phyloP scores from a whole-genome alignment of 2,888 invertebrate species.

The Drosophila tanythrix region DNA sequence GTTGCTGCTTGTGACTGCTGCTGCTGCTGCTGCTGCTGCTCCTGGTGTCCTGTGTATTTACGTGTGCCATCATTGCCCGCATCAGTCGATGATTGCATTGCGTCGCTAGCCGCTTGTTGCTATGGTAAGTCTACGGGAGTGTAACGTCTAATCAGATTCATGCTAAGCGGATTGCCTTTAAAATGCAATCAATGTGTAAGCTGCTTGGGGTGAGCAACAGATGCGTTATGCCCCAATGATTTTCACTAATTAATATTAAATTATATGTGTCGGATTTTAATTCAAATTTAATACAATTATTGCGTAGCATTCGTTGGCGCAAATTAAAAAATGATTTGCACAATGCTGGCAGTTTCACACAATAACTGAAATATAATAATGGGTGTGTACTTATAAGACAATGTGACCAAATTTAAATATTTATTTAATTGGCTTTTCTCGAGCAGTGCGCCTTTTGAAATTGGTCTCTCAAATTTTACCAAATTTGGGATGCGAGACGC shows the following conservation, averaged over 20 bases:
- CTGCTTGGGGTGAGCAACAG: conserved; percentile 31
- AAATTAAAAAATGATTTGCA: conserved; percentile 32
- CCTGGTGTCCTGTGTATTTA: conserved; percentile 55
- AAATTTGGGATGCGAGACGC: conserved; percentile 19
- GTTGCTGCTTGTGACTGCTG: conserved; percentile 37
- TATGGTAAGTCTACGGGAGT: conserved; percentile 39
- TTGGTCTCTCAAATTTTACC: conserved; percentile 25
- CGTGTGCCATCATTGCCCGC: conserved; percentile 82
- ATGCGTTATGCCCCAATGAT: conserved; percentile 54
- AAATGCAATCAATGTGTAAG: conserved; percentile 72
- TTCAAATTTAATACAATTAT: conserved; percentile 43
- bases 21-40: conserved; percentile 41
- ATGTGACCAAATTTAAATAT: conserved; percentile 68
- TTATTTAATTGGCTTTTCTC: conserved; percentile 64
- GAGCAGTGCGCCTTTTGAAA: conserved; percentile 15
- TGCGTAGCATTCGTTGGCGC: conserved; percentile 14
- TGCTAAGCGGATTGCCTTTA: conserved; percentile 71
- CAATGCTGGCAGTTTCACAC: conserved; percentile 50
- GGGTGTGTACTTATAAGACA: conserved; percentile 36
- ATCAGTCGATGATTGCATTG: conserved; percentile 85
- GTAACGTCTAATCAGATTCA: conserved; percentile 27
- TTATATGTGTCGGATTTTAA: conserved; percentile 49
- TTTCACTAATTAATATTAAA: conserved; percentile 67
- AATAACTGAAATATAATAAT: conserved; percentile 49
- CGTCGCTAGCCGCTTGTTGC: conserved; percentile 83